Evolutionary conservation across 2,113 vertebrate genomes (phyloP).

Genomic region (Dromaius novaehollandiae): DNA sequence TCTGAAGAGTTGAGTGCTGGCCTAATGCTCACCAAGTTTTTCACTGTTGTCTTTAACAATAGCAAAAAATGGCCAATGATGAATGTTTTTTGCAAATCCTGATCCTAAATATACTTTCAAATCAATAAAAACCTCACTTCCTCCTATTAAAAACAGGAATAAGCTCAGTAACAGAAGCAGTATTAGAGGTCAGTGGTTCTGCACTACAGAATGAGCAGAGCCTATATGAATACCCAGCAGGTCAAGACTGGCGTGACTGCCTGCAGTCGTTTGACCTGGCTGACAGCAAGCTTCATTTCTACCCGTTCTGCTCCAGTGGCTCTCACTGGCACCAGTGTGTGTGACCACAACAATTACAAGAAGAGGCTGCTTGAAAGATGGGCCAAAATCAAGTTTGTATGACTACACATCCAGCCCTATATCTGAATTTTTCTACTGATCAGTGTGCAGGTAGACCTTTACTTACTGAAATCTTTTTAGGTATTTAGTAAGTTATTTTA

Average conservation of each 20-base stretch:
- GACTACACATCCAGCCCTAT: not conserved
- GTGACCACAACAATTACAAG: fast-evolving
- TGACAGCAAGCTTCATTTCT: not conserved
- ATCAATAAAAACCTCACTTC: not conserved
- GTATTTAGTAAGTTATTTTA: not conserved
- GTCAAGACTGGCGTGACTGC: fast-evolving
- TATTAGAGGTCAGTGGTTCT: not conserved
- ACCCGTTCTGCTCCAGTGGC: not conserved
- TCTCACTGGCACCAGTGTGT: fast-evolving
- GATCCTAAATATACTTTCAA: not conserved
- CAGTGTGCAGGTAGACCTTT: not conserved
- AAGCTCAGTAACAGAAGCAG: not conserved
- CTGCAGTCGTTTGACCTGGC: not conserved
- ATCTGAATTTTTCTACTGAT: not conserved
- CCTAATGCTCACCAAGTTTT: not conserved
- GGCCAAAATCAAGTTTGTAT: not conserved
- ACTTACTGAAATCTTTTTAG: not conserved
- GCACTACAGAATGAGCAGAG: too few relatives aligned
- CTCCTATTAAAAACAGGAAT: fast-evolving
- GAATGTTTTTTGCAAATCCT: not conserved
- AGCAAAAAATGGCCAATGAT: not conserved
- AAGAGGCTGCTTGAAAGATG: not conserved
- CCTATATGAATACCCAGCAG: fast-evolving
- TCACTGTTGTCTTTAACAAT: not conserved
- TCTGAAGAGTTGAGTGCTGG: not conserved